Percentiles rank a stretch among this genome's conserved stretches.
phyloP scores from a whole-genome alignment of 2,888 invertebrate genomes.

The Spatulosminthurus flaviceps region DNA sequence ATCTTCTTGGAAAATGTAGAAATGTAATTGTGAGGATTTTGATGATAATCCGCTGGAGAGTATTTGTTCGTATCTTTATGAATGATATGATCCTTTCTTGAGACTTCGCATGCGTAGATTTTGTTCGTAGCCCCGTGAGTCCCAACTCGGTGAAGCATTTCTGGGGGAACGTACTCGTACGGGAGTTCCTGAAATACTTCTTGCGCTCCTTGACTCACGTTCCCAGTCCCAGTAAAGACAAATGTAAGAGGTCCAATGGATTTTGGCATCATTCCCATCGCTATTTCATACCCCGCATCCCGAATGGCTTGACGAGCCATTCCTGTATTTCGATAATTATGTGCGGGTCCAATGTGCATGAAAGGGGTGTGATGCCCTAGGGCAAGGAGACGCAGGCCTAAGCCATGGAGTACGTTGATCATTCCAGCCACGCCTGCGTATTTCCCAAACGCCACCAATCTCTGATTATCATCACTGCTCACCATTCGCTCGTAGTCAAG shows the following conservation, averaged over 20 bases:
- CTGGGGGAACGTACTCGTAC: constrained; percentile 95
- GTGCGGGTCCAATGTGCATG: constrained; percentile 80
- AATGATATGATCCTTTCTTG: constrained; percentile 85
- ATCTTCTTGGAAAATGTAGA: constrained; percentile 97
- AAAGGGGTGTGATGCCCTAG: constrained; percentile 99
- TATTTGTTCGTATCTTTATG: constrained; percentile 92
- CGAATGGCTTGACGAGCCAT: constrained; percentile 97
- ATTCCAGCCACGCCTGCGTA: constrained; percentile 98
- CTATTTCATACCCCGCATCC: constrained; percentile 99
- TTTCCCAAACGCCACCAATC: constrained; percentile 98
- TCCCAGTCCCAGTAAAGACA: constrained; percentile 97
- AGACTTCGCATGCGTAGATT: constrained; percentile 95
- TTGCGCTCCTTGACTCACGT: constrained; percentile 81
- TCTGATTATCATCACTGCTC: constrained; percentile 78
- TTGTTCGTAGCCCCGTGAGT: constrained; percentile 96
- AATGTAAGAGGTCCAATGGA: constrained; percentile 88
- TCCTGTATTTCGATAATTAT: constrained; percentile 97
- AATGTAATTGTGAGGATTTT: constrained; percentile 91
- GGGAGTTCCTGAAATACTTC: constrained; percentile 94
- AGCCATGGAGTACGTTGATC: constrained; percentile 97
- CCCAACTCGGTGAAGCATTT: constrained; percentile 92
- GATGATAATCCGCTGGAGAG: constrained; percentile 88
- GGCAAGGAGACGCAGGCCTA: constrained; percentile 91
- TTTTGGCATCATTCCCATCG: constrained; percentile 94
- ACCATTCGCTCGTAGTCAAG: constrained; percentile 98